phyloP scores from a whole-genome alignment of 2,797 vertebrate species.

The Chloroceryle amazona region DNA sequence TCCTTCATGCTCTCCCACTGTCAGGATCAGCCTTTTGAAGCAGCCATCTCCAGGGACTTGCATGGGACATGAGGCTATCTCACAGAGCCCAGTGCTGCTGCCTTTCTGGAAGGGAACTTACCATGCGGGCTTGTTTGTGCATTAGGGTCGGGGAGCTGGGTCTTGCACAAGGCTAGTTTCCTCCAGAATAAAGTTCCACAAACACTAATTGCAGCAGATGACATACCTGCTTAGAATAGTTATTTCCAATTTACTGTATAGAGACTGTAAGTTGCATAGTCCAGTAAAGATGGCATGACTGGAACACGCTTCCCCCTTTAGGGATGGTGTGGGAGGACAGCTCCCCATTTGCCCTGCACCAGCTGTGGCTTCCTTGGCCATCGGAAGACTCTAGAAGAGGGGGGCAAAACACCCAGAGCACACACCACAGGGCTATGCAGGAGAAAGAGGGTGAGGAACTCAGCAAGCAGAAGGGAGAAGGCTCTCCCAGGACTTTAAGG shows the following conservation, averaged over 20 bases:
- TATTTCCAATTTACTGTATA: not conserved
- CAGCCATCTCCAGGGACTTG: not conserved
- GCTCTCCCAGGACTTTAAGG: not conserved
- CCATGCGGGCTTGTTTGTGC: fast-evolving
- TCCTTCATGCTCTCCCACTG: not conserved
- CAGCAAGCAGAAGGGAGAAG: not conserved
- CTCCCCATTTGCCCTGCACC: not conserved
- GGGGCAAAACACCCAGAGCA: not conserved
- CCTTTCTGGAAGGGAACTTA: not conserved
- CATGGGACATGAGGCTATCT: not conserved
- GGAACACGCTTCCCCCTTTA: not conserved
- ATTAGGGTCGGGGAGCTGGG: not conserved
- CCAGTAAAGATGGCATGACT: not conserved
- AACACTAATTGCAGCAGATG: not conserved
- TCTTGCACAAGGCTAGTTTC: not conserved
- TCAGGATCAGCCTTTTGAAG: not conserved
- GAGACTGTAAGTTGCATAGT: not conserved
- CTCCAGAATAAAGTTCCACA: not conserved
- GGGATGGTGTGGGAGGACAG: not conserved
- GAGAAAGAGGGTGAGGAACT: not conserved
- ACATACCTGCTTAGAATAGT: not conserved
- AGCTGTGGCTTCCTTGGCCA: not conserved
- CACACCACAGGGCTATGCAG: not conserved
- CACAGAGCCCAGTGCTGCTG: not conserved
- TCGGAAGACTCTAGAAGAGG: not conserved